A percentile compares a stretch with the other conserved stretches of the same genome.
Evolutionary conservation across 1,140 invertebrate genomes (phyloP).

Genomic region (Galleria mellonella): DNA sequence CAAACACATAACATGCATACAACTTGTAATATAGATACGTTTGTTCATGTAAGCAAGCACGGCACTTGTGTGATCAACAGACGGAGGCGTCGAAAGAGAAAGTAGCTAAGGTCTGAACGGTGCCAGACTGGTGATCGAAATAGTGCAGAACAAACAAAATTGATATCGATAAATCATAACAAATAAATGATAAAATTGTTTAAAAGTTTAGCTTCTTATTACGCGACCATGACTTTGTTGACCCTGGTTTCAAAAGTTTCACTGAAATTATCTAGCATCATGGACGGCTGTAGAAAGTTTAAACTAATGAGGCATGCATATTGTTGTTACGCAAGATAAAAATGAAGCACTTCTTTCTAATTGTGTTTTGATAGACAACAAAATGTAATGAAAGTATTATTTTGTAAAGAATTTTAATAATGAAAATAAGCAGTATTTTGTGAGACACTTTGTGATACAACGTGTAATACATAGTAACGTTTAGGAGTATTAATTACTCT

Average conservation of each 20-base stretch:
- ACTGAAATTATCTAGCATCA: not conserved
- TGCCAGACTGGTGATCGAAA: slow-evolving; percentile 24
- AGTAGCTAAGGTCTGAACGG: slow-evolving; percentile 49
- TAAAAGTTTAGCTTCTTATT: not conserved
- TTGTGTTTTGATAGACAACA: no score
- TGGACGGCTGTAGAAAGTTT: not conserved
- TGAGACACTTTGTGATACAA: no score
- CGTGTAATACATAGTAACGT: no score
- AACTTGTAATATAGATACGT: slow-evolving; percentile 15
- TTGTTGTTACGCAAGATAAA: slow-evolving; percentile 1
- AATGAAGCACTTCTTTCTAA: no score
- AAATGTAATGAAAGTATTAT: no score
- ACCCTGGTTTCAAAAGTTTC: slow-evolving; percentile 1
- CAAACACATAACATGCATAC: slow-evolving; percentile 22
- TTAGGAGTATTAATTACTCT: no score
- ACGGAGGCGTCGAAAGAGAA: slow-evolving; percentile 55
- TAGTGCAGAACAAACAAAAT: slow-evolving; percentile 17
- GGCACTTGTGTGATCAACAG: slow-evolving; percentile 17
- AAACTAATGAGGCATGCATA: slow-evolving; percentile 1
- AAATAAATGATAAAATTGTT: slow-evolving; percentile 1
- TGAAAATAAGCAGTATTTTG: no score
- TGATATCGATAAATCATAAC: slow-evolving; percentile 19
- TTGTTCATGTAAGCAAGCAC: slow-evolving; percentile 28
- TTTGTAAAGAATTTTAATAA: no score
- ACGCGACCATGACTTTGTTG: slow-evolving; percentile 1